A percentile compares a stretch with the other conserved stretches of the same genome.
Evolutionary conservation across 2,888 invertebrate genomes (phyloP).

Genomic region (Metacarcinus magister): DNA sequence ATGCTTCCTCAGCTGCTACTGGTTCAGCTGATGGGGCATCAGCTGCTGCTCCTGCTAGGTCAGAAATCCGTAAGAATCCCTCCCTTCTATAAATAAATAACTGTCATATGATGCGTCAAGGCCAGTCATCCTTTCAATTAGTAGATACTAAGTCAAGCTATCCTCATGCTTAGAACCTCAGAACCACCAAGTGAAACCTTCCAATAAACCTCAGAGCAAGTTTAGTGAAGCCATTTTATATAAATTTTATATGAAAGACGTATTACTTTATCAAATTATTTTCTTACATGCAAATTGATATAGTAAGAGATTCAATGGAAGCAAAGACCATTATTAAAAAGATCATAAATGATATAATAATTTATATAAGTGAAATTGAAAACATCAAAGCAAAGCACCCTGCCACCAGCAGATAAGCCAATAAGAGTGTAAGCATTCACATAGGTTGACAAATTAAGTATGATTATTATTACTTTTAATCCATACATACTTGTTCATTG

Average conservation of each 20-base stretch:
- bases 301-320: background rate
- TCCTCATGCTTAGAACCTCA: conserved; percentile 16
- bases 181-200: background rate
- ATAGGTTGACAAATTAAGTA: background rate
- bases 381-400: conserved; percentile 16
- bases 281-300: background rate
- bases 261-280: background rate
- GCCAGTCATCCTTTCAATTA: conserved; percentile 17
- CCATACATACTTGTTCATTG: background rate
- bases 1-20: conserved; percentile 69
- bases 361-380: background rate
- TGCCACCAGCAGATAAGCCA: background rate
- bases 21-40: conserved; percentile 70
- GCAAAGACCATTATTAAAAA: background rate
- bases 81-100: conserved; percentile 26
- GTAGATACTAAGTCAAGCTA: background rate
- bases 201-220: background rate
- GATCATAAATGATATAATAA: background rate
- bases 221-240: background rate
- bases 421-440: background rate
- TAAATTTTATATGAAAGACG: background rate
- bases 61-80: conserved; percentile 72
- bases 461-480: background rate
- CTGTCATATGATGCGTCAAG: conserved; percentile 42
- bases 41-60: conserved; percentile 73